Evolutionary conservation across 2,113 vertebrate species (phyloP).

Genomic region (Podiceps cristatus): DNA sequence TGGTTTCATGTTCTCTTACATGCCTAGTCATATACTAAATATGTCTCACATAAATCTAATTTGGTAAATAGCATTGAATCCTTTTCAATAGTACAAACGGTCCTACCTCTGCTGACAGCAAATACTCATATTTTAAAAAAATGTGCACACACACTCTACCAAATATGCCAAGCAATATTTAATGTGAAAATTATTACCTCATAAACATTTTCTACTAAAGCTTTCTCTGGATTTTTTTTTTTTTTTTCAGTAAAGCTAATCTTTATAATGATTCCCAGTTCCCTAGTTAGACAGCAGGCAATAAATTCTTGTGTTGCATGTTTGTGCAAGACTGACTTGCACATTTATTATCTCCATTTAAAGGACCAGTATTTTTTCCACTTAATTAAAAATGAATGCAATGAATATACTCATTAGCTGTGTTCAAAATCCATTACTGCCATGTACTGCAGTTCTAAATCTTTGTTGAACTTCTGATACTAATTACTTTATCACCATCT

Average conservation of each 20-base stretch:
- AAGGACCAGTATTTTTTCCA: slow-evolving; percentile 38
- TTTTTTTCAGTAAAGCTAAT: slow-evolving; percentile 36
- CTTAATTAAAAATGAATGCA: slow-evolving; percentile 58
- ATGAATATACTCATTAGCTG: slow-evolving; percentile 40
- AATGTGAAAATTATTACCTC: slow-evolving; percentile 31
- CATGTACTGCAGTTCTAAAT: slow-evolving; percentile 19
- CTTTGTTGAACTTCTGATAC: slow-evolving; percentile 22
- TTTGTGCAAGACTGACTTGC: slow-evolving; percentile 50
- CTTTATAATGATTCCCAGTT: slow-evolving; percentile 65
- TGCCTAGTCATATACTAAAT: background rate
- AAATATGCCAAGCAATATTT: slow-evolving; percentile 25
- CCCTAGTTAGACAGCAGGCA: slow-evolving; percentile 57
- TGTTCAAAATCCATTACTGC: slow-evolving; percentile 26
- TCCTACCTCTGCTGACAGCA: background rate
- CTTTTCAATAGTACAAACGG: background rate
- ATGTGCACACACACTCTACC: background rate
- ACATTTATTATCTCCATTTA: slow-evolving; percentile 63
- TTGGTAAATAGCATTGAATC: background rate
- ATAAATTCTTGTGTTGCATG: slow-evolving; percentile 63
- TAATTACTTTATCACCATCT: slow-evolving; percentile 30
- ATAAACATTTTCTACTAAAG: slow-evolving; percentile 56
- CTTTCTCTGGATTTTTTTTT: background rate
- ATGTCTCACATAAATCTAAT: background rate
- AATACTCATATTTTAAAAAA: background rate
- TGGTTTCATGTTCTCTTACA: background rate